Evolutionary conservation across 2,113 vertebrate species (phyloP).

Genomic region (Trochalopteron elliotii): DNA sequence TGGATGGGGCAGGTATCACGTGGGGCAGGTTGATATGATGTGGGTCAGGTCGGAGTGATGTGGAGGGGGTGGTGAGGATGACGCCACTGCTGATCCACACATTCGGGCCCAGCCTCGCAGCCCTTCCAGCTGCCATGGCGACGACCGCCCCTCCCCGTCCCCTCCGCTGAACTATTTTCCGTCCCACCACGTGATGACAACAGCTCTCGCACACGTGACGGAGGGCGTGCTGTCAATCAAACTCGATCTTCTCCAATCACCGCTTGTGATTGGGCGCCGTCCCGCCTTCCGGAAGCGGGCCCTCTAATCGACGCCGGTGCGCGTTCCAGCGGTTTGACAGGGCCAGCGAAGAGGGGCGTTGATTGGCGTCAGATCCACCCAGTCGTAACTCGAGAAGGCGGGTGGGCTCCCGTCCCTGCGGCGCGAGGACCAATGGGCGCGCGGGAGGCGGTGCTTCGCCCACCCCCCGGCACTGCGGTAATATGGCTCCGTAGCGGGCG

Average conservation of each 20-base stretch:
- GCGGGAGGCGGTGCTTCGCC: background rate
- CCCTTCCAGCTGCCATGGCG: background rate
- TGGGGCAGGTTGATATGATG: background rate
- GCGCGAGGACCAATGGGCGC: background rate
- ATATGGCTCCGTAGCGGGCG: slow-evolving; percentile 65
- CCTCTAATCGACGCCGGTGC: background rate
- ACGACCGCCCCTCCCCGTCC: background rate
- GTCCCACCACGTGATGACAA: slow-evolving; percentile 53
- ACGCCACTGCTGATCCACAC: rapidly evolving
- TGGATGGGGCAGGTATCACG: background rate
- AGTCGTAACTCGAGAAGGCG: rapidly evolving
- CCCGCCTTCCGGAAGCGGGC: background rate
- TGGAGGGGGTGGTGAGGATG: background rate
- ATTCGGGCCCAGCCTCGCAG: rapidly evolving
- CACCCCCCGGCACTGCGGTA: background rate
- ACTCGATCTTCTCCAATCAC: rapidly evolving
- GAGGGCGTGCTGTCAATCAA: background rate
- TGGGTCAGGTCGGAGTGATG: too few species aligned
- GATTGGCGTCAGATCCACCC: rapidly evolving
- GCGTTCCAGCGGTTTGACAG: slow-evolving; percentile 2
- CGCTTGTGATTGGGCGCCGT: rapidly evolving
- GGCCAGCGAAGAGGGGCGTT: rapidly evolving
- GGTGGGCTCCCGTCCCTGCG: background rate
- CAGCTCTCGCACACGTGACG: slow-evolving; percentile 19
- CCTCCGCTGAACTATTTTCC: background rate